A percentile compares a stretch with the other conserved stretches of the same genome.
Evolutionary conservation across 2,797 vertebrate species (phyloP).

Genomic region (Falco columbarius): DNA sequence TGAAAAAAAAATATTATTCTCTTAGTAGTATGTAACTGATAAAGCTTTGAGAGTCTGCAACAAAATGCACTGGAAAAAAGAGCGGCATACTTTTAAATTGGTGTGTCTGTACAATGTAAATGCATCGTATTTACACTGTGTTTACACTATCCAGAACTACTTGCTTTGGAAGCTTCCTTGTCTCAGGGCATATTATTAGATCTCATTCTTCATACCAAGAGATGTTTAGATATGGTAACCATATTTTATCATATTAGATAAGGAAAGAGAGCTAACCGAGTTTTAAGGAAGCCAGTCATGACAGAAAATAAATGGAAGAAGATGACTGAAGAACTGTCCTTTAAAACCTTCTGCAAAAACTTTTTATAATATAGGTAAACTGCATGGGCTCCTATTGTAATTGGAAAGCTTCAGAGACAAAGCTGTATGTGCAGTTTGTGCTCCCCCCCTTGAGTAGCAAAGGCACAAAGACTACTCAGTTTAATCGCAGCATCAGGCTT

Average conservation of each 20-base stretch:
- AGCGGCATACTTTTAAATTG: background rate
- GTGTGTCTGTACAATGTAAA: rapidly evolving
- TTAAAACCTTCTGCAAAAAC: background rate
- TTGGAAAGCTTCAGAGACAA: background rate
- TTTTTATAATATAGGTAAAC: background rate
- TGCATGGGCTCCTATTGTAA: background rate
- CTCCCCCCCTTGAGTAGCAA: background rate
- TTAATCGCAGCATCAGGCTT: conserved; percentile 36
- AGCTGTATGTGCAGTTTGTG: background rate
- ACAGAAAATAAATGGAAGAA: background rate
- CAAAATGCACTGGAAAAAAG: background rate
- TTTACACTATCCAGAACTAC: background rate
- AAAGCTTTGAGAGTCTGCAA: background rate
- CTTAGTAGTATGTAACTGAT: background rate
- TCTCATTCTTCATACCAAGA: background rate
- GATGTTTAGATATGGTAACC: background rate
- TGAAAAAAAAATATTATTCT: background rate
- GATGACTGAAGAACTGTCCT: background rate
- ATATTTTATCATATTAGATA: background rate
- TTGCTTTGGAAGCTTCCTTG: background rate
- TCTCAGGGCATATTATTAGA: background rate
- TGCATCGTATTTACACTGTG: background rate
- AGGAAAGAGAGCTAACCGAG: background rate
- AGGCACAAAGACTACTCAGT: background rate
- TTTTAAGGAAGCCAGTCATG: background rate